Conservation (phyloP, 30 jellyfish, hydroid and myxozoan genomes). For the Sanderia malayensis region DNA sequence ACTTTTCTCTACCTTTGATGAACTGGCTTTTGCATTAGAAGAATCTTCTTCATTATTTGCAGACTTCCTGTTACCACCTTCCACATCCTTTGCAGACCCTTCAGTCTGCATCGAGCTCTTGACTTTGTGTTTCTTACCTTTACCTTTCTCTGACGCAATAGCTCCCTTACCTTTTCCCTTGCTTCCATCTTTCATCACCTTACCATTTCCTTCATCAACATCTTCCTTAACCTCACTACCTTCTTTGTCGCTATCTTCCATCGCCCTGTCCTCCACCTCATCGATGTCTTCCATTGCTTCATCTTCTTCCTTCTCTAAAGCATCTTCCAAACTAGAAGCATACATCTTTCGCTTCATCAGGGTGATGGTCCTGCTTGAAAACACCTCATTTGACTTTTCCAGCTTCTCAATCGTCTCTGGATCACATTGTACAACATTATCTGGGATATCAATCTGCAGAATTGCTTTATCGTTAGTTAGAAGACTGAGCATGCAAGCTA, state of each 20-base stretch:
- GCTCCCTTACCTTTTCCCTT: neutral
- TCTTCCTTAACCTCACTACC: too few relatives aligned
- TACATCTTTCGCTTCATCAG: constrained; percentile 15
- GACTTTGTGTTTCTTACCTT: neutral
- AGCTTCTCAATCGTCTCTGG: constrained; percentile 10
- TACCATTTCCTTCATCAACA: neutral
- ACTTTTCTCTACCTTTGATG: too few relatives aligned
- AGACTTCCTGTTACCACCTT: neutral
- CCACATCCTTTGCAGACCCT: too few relatives aligned
- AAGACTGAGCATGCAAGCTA: constrained; percentile 54
- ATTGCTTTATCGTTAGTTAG: constrained; percentile 26
- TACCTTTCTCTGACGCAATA: neutral
- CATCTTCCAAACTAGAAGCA: constrained; percentile 24
- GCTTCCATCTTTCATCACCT: neutral
- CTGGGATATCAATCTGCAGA: constrained; percentile 60
- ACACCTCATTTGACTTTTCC: constrained; percentile 4
- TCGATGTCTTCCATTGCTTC: constrained; percentile 3
- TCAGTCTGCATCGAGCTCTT: neutral
- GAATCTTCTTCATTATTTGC: neutral
- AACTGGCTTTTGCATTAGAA: neutral
- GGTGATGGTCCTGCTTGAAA: neutral
- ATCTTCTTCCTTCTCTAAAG: constrained; percentile 17
- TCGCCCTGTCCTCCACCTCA: constrained; percentile 10
- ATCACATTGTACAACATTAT: constrained; percentile 48
- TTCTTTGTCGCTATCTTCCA: neutral